phyloP scores from a whole-genome alignment of 2,888 invertebrate species.

The Dasypolia templi region DNA sequence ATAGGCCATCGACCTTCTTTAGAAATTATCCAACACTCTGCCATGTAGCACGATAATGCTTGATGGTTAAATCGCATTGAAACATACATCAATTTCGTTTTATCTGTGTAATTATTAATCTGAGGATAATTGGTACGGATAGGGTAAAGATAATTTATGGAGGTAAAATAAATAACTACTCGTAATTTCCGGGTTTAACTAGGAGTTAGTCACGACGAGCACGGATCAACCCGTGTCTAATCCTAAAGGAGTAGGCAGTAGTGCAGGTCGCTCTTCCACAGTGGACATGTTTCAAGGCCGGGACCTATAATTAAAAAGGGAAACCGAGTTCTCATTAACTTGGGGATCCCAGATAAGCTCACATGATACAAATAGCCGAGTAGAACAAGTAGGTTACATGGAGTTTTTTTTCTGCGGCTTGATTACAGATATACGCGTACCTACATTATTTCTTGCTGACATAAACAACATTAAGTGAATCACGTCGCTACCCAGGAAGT shows the following conservation, averaged over 20 bases:
- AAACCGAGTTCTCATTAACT: neutral
- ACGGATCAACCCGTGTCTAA: neutral
- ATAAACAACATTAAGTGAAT: slow-evolving; percentile 56
- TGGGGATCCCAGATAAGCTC: neutral
- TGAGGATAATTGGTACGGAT: neutral
- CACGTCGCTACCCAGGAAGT: slow-evolving; percentile 73
- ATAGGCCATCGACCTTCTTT: neutral
- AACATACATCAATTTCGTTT: neutral
- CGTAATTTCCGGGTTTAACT: neutral
- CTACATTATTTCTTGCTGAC: slow-evolving; percentile 31
- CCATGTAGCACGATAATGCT: neutral
- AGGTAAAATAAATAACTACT: neutral
- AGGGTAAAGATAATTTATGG: neutral
- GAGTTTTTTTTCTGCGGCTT: slow-evolving; percentile 30
- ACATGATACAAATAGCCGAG: neutral
- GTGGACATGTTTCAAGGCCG: neutral
- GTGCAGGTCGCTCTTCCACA: neutral
- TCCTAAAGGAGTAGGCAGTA: neutral
- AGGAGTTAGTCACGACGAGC: neutral
- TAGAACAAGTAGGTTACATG: slow-evolving; percentile 4
- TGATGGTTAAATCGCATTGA: neutral
- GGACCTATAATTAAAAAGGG: neutral
- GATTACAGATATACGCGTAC: slow-evolving; percentile 24
- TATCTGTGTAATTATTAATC: neutral
- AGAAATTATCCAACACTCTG: neutral